A percentile compares a stretch with the other conserved stretches of the same genome.
phyloP scores from a whole-genome alignment of 1,140 invertebrate genomes.

The Copidosoma floridanum region DNA sequence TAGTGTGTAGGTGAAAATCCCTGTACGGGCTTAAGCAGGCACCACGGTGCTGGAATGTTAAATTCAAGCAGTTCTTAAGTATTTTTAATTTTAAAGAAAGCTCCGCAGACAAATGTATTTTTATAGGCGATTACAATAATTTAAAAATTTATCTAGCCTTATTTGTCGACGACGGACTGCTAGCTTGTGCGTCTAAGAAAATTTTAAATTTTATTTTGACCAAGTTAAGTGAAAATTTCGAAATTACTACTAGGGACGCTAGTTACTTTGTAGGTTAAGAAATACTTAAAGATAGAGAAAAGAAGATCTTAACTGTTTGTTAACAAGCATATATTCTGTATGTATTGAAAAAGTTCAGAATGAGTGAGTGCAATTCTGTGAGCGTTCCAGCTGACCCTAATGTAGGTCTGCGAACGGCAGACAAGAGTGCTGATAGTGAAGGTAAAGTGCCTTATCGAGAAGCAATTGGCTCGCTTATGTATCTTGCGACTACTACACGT shows the following conservation, averaged over 20 bases:
- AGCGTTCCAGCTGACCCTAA: slow-evolving; percentile 27
- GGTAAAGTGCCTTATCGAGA: slow-evolving; percentile 41
- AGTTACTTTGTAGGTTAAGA: neutral
- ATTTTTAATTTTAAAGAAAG: neutral
- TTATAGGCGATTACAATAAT: neutral
- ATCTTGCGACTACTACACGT: slow-evolving; percentile 41
- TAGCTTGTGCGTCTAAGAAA: neutral
- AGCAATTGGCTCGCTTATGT: slow-evolving; percentile 46
- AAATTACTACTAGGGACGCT: neutral
- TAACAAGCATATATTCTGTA: neutral
- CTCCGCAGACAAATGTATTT: slow-evolving; percentile 19
- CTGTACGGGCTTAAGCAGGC: slow-evolving; percentile 16
- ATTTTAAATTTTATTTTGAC: neutral
- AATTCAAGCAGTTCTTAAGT: neutral
- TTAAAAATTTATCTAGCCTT: neutral
- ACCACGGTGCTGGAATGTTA: slow-evolving; percentile 11
- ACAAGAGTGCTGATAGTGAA: neutral
- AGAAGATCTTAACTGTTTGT: no score
- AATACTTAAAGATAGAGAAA: no score
- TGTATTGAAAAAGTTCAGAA: slow-evolving; percentile 28
- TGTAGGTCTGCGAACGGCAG: neutral
- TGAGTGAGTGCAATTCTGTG: slow-evolving; percentile 30
- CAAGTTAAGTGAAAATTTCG: neutral
- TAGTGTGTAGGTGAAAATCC: slow-evolving; percentile 1
- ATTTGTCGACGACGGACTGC: neutral